Base-by-base conservation (phyloP, 1,140 invertebrate genomes). In the Cotesia glomerata region DNA sequence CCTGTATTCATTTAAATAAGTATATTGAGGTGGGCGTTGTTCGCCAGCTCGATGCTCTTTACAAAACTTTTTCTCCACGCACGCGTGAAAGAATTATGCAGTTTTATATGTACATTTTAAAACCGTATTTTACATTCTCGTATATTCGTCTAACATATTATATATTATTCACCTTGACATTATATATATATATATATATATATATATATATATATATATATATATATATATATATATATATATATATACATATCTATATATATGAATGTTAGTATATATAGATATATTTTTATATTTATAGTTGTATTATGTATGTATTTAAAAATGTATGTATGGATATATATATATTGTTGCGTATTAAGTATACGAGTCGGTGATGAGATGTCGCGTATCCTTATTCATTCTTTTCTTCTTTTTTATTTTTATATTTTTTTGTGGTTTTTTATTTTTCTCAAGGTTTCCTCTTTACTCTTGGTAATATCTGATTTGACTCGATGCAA, bases 401-500 rank as follows among this genome's bases (percentile, higher is more conserved):
- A 13, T 56, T 56, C n/a, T 14, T n/a, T 56, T 14, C 13, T 56
- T 56, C 11, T 45, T 45, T 45, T 67, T n/a, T 51, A 18, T n/a
- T 26, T 13, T 13, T 45, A 11, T 56, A 14, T 26, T 18, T 34
- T 36, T 35, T 13, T 36, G 32, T 5, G 3, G 26, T 45, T 61
- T 69, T 34, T 52, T 13, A n/a, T 59, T 35, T 72, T 71, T 76
- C 78, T 71, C 71, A 8, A 5, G 34, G 32, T 49, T 71, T 56
- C 18, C 52, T 16, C 11, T 49, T 71, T 56, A 5, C 52, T 16
- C 11, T 58, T 58, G 54, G 26, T 58, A 26, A 26, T 51, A 59
- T 63, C 8, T 45, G 35, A 32, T 69, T 65, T 63, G 34, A 11
- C 14, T 62, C 32, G 16, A 68, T 73, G 45, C 9, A 36, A 26